phyloP scores from a whole-genome alignment of 2,888 invertebrate genomes.

The Ochropleura plecta region DNA sequence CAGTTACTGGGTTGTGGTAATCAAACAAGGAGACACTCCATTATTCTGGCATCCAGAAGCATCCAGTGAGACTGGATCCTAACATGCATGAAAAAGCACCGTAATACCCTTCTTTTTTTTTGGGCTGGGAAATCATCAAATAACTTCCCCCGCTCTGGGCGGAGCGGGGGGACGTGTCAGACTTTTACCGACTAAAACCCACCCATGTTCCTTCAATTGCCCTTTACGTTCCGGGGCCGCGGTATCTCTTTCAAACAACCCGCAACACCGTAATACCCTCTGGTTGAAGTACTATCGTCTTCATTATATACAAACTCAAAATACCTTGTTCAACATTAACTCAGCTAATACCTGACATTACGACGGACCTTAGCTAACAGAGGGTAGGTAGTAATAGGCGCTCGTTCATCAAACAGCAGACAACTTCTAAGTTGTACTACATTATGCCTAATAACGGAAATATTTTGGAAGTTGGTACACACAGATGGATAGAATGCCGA shows the following conservation, averaged over 20 bases:
- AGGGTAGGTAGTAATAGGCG: constrained; percentile 46
- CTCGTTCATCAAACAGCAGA: constrained; percentile 57
- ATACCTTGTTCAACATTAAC: constrained; percentile 36
- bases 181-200: too few species aligned
- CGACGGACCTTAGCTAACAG: constrained; percentile 38
- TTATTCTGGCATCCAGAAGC: background rate
- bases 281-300: background rate
- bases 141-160: too few species aligned
- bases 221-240: too few species aligned
- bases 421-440: constrained; percentile 57
- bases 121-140: too few species aligned
- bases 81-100: background rate
- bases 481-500: constrained; percentile 24
- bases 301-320: constrained; percentile 11
- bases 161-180: too few species aligned
- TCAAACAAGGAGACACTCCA: background rate
- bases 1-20: background rate
- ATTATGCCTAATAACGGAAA: constrained; percentile 67
- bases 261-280: too few species aligned
- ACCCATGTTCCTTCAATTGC: too few species aligned
- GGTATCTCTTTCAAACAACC: too few species aligned
- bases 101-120: too few species aligned
- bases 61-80: background rate
- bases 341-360: constrained; percentile 42
- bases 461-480: constrained; percentile 49